phyloP scores from a whole-genome alignment of 2,797 vertebrate genomes.

The Notolepis coatsorum region DNA sequence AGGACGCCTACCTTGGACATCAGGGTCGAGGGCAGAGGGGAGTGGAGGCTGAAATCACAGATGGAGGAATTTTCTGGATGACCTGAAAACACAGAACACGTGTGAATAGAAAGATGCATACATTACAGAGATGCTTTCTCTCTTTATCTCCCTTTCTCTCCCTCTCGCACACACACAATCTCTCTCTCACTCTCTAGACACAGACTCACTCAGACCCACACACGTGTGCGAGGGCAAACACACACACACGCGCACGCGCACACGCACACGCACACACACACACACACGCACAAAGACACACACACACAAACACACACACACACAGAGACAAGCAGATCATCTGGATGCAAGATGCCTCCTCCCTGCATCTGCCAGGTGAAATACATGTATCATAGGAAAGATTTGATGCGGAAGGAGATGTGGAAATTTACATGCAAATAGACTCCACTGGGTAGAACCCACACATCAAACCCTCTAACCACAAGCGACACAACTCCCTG shows the following conservation, averaged over 20 bases:
- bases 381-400: conserved; percentile 70
- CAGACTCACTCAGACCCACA: not conserved
- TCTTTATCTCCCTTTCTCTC: conserved; percentile 10
- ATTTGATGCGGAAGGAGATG: conserved; percentile 68
- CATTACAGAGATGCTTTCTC: conserved; percentile 27
- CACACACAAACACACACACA: conserved; percentile 34
- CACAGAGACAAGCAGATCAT: conserved; percentile 57
- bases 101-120: conserved; percentile 42
- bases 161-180: too few relatives aligned
- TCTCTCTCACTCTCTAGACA: conserved; percentile 14
- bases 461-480: conserved; percentile 70
- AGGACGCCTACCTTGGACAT: conserved; percentile 71
- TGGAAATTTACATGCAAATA: conserved; percentile 80
- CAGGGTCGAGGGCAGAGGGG: conserved; percentile 65
- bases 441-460: conserved; percentile 64
- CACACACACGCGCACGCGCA: conserved; percentile 26
- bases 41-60: conserved; percentile 79
- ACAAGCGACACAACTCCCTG: conserved; percentile 51
- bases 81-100: conserved; percentile 72
- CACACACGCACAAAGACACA: not conserved
- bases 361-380: conserved; percentile 62
- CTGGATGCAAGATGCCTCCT: conserved; percentile 54
- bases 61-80: conserved; percentile 88
- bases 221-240: conserved; percentile 24
- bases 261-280: conserved; percentile 4